Conservation (phyloP, 2,797 vertebrate genomes). For the Caiman crocodilus region DNA sequence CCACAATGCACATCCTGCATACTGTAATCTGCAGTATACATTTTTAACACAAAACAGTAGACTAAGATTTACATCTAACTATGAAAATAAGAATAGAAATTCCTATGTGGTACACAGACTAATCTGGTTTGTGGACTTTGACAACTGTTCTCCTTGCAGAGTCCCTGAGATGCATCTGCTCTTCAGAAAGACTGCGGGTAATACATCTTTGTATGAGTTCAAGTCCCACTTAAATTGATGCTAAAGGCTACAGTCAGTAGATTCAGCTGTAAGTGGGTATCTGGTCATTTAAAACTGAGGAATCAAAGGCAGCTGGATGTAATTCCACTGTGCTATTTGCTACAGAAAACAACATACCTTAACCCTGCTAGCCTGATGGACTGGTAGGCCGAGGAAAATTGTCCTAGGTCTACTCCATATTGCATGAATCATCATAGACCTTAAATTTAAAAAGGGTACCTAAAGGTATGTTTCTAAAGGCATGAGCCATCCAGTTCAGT, state of each 20-base stretch:
- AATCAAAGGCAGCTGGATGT: too few relatives aligned
- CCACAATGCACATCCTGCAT: neutral
- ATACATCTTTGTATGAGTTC: too few relatives aligned
- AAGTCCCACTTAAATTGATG: too few relatives aligned
- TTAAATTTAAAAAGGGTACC: constrained; percentile 4
- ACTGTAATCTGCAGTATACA: neutral
- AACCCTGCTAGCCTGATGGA: too few relatives aligned
- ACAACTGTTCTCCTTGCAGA: neutral
- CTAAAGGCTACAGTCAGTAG: too few relatives aligned
- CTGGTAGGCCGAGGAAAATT: too few relatives aligned
- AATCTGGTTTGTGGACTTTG: neutral
- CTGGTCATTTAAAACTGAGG: too few relatives aligned
- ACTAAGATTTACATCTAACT: neutral
- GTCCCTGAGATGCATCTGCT: neutral
- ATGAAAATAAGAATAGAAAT: neutral
- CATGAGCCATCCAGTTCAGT: constrained; percentile 47
- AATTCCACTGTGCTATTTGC: too few relatives aligned
- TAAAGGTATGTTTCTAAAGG: constrained; percentile 25
- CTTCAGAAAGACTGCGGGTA: neutral
- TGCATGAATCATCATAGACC: neutral
- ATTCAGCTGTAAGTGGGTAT: too few relatives aligned
- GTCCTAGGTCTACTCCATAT: neutral
- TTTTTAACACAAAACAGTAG: neutral
- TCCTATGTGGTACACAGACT: rapidly evolving
- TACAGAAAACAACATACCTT: too few relatives aligned